Base-by-base conservation (phyloP, 2,797 vertebrate species). In the Catharus ustulatus region DNA sequence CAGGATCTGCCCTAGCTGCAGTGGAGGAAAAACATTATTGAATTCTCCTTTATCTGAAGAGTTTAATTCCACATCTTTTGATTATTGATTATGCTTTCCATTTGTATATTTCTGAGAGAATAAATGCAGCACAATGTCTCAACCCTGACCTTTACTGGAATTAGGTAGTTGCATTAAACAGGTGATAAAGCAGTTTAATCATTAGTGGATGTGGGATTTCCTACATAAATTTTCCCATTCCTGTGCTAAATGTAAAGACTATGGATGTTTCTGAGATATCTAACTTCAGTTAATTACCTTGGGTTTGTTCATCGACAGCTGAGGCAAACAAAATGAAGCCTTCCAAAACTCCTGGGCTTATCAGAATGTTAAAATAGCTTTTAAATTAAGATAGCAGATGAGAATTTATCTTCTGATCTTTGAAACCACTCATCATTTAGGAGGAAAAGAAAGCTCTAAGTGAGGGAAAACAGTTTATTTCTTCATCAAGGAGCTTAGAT, bases 361-460 rank as follows among this genome's bases (percentile, higher is more conserved):
- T 71, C 80, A 76, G 67, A 58, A 86, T 29, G 45, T 55, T 85
- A 74, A 89, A 93, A 87, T 19, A 74, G 13, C 62, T 95, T 90
- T 79, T 84, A 94, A 93, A 92, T 92, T 71, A 64, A 71, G 72
- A 64, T 15, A 92, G 34, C 78, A 92, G 75, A 61, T 82, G 64
- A 93, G 68, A 94, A 71, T 87, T 94, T 93, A 87, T 72, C 54
- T 84, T 95, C 63, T 89, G 68, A 89, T 95, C 88, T 89, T 83
- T 26, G 42, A 71, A 93, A 51, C 49, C 24, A 61, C 72, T 83
- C 34, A 34, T 82, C 61, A 63, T 42, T 79, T 71, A 32, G 0
- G 3, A 68, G 75, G 51, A 81, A 90, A 93, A 67, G 75, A 61
- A 66, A 90, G 45, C 40, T 82, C 23, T 84, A 63, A 74, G 57